Conservation (phyloP, 2,113 vertebrate species). For the Neolamprologus sp. region DNA sequence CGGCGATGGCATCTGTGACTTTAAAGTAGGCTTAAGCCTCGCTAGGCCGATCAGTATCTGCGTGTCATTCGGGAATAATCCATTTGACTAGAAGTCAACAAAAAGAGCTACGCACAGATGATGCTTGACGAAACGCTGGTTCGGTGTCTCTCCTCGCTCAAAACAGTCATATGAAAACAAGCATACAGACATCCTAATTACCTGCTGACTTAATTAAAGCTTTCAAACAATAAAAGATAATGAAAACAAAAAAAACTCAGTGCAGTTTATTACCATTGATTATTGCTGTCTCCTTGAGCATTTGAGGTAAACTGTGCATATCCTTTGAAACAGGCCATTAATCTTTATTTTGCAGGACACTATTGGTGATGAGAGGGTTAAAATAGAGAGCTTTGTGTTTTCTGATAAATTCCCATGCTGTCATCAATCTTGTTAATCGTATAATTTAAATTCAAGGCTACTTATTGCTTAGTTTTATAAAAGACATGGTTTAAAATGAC, state of each 20-base stretch:
- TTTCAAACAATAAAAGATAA: not conserved
- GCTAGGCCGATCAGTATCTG: not conserved
- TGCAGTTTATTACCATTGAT: not conserved
- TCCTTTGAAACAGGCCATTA: not conserved
- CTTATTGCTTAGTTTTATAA: not conserved
- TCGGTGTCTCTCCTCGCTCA: not conserved
- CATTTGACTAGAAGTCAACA: not conserved
- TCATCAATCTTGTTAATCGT: not conserved
- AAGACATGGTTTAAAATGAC: not conserved
- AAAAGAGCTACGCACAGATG: not conserved
- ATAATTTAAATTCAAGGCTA: not conserved
- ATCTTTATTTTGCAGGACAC: not conserved
- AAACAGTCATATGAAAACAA: not conserved
- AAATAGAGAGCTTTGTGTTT: not conserved
- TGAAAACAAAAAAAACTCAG: not conserved
- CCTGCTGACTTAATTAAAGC: not conserved
- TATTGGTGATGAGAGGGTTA: not conserved
- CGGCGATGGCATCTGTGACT: not conserved
- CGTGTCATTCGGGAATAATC: not conserved
- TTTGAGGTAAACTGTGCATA: not conserved
- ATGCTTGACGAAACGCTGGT: not conserved
- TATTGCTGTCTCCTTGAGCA: not conserved
- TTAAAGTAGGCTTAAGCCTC: not conserved
- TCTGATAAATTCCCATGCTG: not conserved
- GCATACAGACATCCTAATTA: not conserved